Percentiles rank a stretch among this genome's conserved stretches.
These are phyloP conservation scores for Percopsis omiscomaycus DNA, from an alignment of 2,797 vertebrate genomes.

Conservation along the genomic window DNA sequence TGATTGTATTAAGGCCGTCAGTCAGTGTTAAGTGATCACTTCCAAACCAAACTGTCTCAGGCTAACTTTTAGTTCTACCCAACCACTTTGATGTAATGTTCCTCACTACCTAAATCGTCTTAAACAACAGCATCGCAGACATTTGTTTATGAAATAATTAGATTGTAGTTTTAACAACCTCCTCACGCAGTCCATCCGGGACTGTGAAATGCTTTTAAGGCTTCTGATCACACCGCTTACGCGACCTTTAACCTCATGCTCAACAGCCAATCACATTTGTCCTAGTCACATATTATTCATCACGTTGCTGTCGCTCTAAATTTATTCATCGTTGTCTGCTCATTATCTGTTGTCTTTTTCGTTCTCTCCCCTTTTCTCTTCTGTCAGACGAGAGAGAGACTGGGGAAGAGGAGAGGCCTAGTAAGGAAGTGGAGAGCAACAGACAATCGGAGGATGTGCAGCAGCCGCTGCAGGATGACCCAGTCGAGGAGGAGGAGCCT, in stretches of 20 bases:
- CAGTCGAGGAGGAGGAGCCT: background rate
- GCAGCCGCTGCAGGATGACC: background rate
- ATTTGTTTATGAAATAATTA: too few relatives aligned
- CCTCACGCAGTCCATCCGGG: too few relatives aligned
- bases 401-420: slow-evolving; percentile 29
- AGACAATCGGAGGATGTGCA: slow-evolving; percentile 25
- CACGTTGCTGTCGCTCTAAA: background rate
- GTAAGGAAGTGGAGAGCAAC: slow-evolving; percentile 21
- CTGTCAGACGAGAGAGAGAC: slow-evolving; percentile 58
- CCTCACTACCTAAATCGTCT: too few relatives aligned
- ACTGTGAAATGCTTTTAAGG: background rate
- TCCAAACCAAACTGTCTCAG: too few relatives aligned
- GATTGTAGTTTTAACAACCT: too few relatives aligned
- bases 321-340: background rate
- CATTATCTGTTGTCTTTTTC: background rate
- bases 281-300: slow-evolving; percentile 3
- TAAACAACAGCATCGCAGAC: too few relatives aligned
- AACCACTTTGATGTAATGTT: too few relatives aligned
- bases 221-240: background rate
- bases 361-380: background rate
- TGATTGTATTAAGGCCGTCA: too few relatives aligned
- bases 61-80: too few relatives aligned
- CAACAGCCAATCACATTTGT: slow-evolving; percentile 19
- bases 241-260: background rate
- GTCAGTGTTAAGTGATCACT: too few relatives aligned